phyloP scores from a whole-genome alignment of 2,113 vertebrate species.

The Limnothrissa miodon region DNA sequence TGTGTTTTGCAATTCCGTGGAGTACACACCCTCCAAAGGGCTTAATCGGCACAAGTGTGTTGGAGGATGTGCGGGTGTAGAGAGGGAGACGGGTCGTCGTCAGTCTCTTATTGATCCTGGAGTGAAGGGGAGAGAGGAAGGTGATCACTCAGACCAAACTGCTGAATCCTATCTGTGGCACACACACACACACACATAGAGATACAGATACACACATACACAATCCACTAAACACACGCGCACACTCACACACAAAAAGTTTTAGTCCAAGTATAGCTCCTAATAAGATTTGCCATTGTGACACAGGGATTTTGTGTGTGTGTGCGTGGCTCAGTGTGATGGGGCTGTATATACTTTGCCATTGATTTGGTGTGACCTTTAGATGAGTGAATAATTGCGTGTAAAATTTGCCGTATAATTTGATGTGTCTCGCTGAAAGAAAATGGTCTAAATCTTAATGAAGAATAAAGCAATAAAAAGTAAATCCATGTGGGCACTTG shows the following conservation, averaged over 20 bases:
- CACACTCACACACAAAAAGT: not conserved
- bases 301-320: not conserved
- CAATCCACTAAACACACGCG: not conserved
- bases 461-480: constrained; percentile 1
- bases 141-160: constrained; percentile 35
- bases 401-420: constrained; percentile 4
- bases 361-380: not conserved
- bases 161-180: not conserved
- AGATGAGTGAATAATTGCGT: not conserved
- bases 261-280: not conserved
- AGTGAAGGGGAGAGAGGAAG: constrained; percentile 10
- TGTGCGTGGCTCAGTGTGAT: not conserved
- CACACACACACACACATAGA: not conserved
- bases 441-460: constrained; percentile 1
- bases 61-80: not conserved
- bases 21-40: constrained; percentile 7
- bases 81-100: constrained; percentile 27
- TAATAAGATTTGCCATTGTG: not conserved
- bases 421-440: not conserved
- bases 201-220: not conserved
- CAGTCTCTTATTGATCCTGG: constrained; percentile 32
- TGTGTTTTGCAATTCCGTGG: constrained; percentile 29
- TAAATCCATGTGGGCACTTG: not conserved
- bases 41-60: constrained; percentile 35
- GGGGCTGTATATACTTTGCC: not conserved